These are phyloP conservation scores for Baronia brevicornis DNA, from an alignment of 2,888 invertebrate species.

Conservation along the genomic window DNA sequence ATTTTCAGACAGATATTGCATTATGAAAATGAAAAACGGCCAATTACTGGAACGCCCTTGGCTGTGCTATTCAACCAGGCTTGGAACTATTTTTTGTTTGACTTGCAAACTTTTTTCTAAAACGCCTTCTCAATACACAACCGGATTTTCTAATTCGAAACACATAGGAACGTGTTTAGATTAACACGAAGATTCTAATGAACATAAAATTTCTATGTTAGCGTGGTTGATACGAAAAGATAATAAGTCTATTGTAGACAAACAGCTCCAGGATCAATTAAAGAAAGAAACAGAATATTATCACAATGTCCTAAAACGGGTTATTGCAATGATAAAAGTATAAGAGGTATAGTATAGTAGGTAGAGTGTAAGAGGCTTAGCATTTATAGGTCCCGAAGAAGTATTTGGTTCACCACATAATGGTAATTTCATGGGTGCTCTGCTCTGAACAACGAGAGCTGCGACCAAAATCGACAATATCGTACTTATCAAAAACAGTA, in stretches of 20 bases:
- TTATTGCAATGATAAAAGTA: slow-evolving; percentile 17
- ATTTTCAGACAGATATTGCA: slow-evolving; percentile 17
- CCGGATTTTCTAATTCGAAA: slow-evolving; percentile 16
- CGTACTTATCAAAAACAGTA: no score
- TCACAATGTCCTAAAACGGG: slow-evolving; percentile 17
- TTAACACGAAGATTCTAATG: slow-evolving; percentile 12
- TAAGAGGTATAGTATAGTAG: slow-evolving; percentile 1
- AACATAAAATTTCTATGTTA: slow-evolving; percentile 16
- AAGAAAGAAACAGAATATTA: slow-evolving; percentile 18
- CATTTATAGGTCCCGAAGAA: slow-evolving; percentile 16
- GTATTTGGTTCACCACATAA: slow-evolving; percentile 17
- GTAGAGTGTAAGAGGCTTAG: slow-evolving; percentile 15
- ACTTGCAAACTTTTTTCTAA: slow-evolving; percentile 14
- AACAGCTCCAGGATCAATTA: slow-evolving; percentile 15
- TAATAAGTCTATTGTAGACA: slow-evolving; percentile 17
- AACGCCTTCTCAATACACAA: slow-evolving; percentile 12
- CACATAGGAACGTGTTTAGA: slow-evolving; percentile 10
- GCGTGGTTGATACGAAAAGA: slow-evolving; percentile 10
- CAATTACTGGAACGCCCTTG: slow-evolving; percentile 17
- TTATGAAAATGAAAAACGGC: slow-evolving; percentile 16
- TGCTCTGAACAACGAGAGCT: slow-evolving; percentile 14
- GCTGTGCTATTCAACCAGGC: slow-evolving; percentile 9
- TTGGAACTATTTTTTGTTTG: slow-evolving; percentile 13
- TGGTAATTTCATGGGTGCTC: slow-evolving; percentile 11
- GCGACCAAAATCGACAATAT: slow-evolving; percentile 14